Conservation (phyloP, 2,888 invertebrate species). For the Parelbella ahira region DNA sequence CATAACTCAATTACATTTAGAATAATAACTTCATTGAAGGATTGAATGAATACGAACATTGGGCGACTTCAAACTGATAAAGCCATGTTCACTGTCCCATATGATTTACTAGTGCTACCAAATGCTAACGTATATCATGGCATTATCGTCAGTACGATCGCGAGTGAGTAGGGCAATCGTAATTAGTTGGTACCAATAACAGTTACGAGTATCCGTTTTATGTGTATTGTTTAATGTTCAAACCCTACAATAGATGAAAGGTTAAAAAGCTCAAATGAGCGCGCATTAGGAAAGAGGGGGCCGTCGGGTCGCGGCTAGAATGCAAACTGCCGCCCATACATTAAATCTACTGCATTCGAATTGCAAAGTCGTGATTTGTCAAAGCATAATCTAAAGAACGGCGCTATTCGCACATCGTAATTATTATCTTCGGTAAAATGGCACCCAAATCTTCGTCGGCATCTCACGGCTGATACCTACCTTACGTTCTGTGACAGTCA, state of each 20-base stretch:
- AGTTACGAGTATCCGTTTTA: slow-evolving; percentile 62
- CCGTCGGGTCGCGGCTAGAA: slow-evolving; percentile 77
- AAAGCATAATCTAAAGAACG: slow-evolving; percentile 79
- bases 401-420: slow-evolving; percentile 80
- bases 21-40: too few species aligned
- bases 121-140: slow-evolving; percentile 11
- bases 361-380: slow-evolving; percentile 81
- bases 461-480: slow-evolving; percentile 48
- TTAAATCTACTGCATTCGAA: slow-evolving; percentile 79
- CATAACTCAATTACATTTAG: too few species aligned
- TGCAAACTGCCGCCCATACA: slow-evolving; percentile 81
- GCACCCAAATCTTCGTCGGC: slow-evolving; percentile 65
- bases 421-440: slow-evolving; percentile 77
- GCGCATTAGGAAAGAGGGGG: slow-evolving; percentile 81
- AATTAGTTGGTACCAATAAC: slow-evolving; percentile 55
- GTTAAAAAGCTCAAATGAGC: slow-evolving; percentile 81
- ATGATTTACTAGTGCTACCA: slow-evolving; percentile 15
- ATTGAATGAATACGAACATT: too few species aligned
- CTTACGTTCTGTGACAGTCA: slow-evolving; percentile 21
- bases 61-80: too few species aligned
- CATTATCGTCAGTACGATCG: slow-evolving; percentile 14
- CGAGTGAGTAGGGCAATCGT: slow-evolving; percentile 30
- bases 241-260: slow-evolving; percentile 73
- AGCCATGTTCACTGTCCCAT: slow-evolving; percentile 8
- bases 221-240: slow-evolving; percentile 75